Evolutionary conservation across 1,140 invertebrate genomes (phyloP), one percentile per base, ranked within the genome.

Genomic region (Drosophila pectinifera): DNA sequence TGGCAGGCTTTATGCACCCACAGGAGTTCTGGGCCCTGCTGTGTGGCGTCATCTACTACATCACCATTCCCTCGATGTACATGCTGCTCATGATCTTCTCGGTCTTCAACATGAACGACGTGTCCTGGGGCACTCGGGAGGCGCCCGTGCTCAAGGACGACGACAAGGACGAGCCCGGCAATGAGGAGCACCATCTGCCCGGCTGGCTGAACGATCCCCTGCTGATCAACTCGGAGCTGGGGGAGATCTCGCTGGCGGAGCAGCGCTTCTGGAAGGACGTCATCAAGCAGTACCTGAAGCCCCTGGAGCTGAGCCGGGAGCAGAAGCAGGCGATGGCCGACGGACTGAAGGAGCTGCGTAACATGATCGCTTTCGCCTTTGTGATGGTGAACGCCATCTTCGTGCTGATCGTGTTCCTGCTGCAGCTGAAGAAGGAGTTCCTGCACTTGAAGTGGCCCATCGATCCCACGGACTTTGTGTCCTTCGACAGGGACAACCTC

Each of bases 31-130:
- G 92, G 11, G 98, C 97, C 82, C 91, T 99, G 6, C 88, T 95
- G 14, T 96, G 95, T 62, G 95, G 96, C 14, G 91, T 97, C 5
- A 94, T 98, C 24, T 99, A 98, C 92, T 98, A 98, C 90, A 94
- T 98, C 13, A 97, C 97, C 7, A 96, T 98, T 48, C 98, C 98
- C 1, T 97, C 97, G 63, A 98, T 98, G 97, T 98, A 98, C 86
- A 95, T 98, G 94, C 93, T 98, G 63, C 94, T 98, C 13, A 97
- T 98, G 42, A 96, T 98, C 53, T 98, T 97, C 85, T 97, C 97
- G 0, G 93, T 98, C 0, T 97, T 97, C 83, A 98, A 98, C 88
- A 93, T 98, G 89, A 97, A 98, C 91, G 96, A 96, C 74, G 96
- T 98, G 1, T 95, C 95, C 1, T 98, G 97, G 98, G 97, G 98